Percentiles rank a stretch among this genome's conserved stretches.
Conservation (phyloP, 2,888 invertebrate species). For the Drosophila falleni region DNA sequence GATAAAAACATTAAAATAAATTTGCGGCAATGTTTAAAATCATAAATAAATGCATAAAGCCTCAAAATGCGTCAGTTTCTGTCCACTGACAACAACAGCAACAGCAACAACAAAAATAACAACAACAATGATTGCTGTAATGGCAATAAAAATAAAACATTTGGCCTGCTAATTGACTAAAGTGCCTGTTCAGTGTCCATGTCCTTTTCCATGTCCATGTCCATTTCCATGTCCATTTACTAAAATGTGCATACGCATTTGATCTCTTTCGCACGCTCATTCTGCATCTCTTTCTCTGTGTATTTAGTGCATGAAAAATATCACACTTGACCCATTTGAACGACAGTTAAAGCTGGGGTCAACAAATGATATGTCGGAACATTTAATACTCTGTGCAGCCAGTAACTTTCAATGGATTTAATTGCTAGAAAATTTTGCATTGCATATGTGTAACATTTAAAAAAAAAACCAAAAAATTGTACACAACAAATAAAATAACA, state of each 20-base stretch:
- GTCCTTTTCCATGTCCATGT: conserved; percentile 26
- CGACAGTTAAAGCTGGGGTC: conserved; percentile 42
- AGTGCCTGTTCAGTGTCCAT: conserved; percentile 55
- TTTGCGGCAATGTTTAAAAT: conserved; percentile 42
- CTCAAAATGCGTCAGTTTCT: conserved; percentile 47
- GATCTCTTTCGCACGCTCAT: not conserved
- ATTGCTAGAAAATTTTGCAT: not conserved
- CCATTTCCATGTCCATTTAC: conserved; percentile 16
- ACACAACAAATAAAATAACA: not conserved
- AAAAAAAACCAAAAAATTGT: not conserved
- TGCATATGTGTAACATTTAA: not conserved
- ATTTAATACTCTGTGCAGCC: conserved; percentile 13
- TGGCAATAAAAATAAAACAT: conserved; percentile 56
- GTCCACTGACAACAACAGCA: conserved; percentile 11
- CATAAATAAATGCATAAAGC: conserved; percentile 68
- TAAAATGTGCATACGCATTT: conserved; percentile 17
- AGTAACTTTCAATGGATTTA: not conserved
- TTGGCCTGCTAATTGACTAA: conserved; percentile 72
- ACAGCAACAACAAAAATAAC: conserved; percentile 6
- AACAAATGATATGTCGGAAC: conserved; percentile 20
- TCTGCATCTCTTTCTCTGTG: conserved; percentile 13
- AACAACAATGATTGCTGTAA: conserved; percentile 14
- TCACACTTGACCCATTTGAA: conserved; percentile 65
- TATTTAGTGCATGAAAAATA: conserved; percentile 48
- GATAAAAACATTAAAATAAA: conserved; percentile 35